Evolutionary conservation across 2,797 vertebrate species (phyloP), one percentile per base, ranked within the genome.

Genomic region (Leuciscus waleckii): DNA sequence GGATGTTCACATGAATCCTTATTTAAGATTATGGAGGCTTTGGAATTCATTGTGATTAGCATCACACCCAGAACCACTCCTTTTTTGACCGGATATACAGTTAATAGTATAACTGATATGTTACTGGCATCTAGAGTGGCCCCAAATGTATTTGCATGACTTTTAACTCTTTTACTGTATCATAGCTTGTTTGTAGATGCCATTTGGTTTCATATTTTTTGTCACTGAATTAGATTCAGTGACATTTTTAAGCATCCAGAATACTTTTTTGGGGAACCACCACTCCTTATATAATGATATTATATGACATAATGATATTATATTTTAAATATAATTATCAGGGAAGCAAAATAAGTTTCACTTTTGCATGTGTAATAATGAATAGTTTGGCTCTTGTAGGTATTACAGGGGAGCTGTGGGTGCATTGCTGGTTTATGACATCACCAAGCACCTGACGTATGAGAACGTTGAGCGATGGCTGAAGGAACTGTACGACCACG

Each of bases 351-450:
- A 16, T 9, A 3, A 26, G n/a, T 71, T 74, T 43, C 26, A 26
- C 65, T 7, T 74, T 2, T 74, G 23, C n/a, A 39, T 4, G 4
- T 63, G 49, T 68, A 39, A 41, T 46, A 26, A 65, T 56, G 85
- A 54, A 61, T 23, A 23, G 16, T 79, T 51, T 41, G 83, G 4
- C 29, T 37, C 17, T 49, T 89, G n/a, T 69, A 96, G 95, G 70
- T 96, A 96, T 88, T 96, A 96, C 92, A 92, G 95, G 79, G 95
- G 95, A 49, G 95, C 95, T 0, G 95, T 96, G 0, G 95, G 95
- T 17, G 95, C 95, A 0, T 90, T 96, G 70, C 61, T 96, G 89
- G 95, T 96, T 61, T 96, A 94, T 8, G 95, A 96, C 90, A 91
- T 96, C 37, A 94, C 91, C 89, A 96, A 94, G 63, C 95, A 96